phyloP scores from a whole-genome alignment of 2,797 vertebrate species.

The Chloroceryle inda region DNA sequence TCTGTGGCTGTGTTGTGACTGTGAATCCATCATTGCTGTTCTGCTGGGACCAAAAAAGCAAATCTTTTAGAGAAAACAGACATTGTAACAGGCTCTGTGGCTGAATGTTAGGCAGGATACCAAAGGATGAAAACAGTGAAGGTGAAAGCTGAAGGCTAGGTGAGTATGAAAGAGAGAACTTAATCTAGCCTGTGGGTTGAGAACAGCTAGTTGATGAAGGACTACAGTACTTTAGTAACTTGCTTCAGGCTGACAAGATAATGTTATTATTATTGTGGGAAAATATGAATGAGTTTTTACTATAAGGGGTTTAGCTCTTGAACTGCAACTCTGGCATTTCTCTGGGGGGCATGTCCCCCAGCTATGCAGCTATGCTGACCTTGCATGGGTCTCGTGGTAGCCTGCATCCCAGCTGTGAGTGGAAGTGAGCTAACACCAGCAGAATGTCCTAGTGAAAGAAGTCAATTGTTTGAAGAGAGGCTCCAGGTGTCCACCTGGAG shows the following conservation, averaged over 20 bases:
- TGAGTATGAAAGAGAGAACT: background rate
- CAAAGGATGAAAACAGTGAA: background rate
- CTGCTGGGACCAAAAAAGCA: background rate
- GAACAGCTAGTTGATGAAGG: background rate
- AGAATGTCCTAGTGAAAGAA: background rate
- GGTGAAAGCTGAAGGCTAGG: background rate
- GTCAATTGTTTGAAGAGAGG: fast-evolving
- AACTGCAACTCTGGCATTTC: background rate
- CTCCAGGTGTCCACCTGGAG: background rate
- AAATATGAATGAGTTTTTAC: background rate
- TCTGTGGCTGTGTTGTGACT: fast-evolving
- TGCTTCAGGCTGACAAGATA: background rate
- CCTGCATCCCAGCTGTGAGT: background rate
- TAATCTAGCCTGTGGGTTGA: background rate
- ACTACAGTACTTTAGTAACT: background rate
- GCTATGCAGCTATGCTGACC: background rate
- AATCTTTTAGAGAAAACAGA: background rate
- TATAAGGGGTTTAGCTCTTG: background rate
- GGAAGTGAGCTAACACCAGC: background rate
- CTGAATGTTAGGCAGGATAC: background rate
- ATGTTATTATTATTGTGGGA: background rate
- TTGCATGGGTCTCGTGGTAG: fast-evolving
- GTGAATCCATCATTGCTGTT: background rate
- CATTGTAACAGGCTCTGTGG: background rate
- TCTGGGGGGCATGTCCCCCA: fast-evolving